Evolutionary conservation across 2,888 invertebrate genomes (phyloP).

Genomic region (Omphaloscelis lunosa): DNA sequence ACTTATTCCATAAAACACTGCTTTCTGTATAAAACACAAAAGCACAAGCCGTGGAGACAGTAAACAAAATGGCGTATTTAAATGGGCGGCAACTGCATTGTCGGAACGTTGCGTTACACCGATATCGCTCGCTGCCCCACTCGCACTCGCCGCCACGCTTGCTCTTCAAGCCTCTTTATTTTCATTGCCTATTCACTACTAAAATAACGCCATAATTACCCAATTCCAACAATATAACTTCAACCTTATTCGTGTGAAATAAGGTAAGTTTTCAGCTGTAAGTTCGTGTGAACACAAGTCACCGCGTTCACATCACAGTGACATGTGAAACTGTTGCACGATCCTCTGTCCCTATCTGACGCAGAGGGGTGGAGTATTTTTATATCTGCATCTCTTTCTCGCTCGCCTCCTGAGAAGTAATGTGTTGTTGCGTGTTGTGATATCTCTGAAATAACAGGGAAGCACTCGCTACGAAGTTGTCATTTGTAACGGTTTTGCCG

Average conservation of each 20-base stretch:
- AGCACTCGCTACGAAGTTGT: constrained; percentile 91
- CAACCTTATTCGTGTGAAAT: constrained; percentile 50
- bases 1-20: constrained; percentile 87
- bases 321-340: constrained; percentile 87
- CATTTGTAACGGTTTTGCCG: constrained; percentile 89
- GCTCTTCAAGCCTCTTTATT: constrained; percentile 80
- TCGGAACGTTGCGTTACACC: constrained; percentile 79
- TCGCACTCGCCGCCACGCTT: constrained; percentile 76
- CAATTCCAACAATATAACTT: constrained; percentile 51
- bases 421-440: constrained; percentile 91
- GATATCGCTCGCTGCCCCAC: constrained; percentile 76
- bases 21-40: constrained; percentile 86
- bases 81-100: constrained; percentile 90
- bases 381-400: constrained; percentile 82
- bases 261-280: constrained; percentile 66
- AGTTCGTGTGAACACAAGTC: constrained; percentile 61
- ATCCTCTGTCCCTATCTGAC: constrained; percentile 80
- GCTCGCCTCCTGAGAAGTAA: constrained; percentile 88
- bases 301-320: constrained; percentile 70
- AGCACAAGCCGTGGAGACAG: constrained; percentile 85
- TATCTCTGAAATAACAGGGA: constrained; percentile 91
- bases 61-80: constrained; percentile 91
- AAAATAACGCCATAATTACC: constrained; percentile 73
- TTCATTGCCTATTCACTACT: constrained; percentile 76
- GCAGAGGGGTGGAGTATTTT: constrained; percentile 79